A percentile compares a stretch with the other conserved stretches of the same genome.
These are phyloP conservation scores for Apostichopus leukothele DNA, from an alignment of 53 echinoderm and acorn worm species.

Conservation along the genomic window DNA sequence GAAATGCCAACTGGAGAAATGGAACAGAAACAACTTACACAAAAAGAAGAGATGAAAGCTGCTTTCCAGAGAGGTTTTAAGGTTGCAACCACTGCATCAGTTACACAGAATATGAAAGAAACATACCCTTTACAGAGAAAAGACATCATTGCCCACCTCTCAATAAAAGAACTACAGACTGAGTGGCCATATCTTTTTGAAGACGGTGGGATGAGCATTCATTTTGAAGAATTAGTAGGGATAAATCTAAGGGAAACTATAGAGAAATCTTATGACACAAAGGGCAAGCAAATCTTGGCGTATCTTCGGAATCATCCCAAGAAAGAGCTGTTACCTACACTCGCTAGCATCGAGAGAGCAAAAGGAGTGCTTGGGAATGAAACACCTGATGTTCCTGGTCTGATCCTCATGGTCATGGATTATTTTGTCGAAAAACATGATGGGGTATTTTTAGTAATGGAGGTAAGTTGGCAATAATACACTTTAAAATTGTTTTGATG, in stretches of 20 bases:
- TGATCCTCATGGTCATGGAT: too few species aligned
- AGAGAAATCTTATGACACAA: background rate
- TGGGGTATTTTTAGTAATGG: too few species aligned
- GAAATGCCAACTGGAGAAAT: too few species aligned
- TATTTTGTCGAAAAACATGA: too few species aligned
- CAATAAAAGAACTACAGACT: background rate
- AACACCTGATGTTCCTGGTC: background rate
- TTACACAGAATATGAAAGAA: too few species aligned
- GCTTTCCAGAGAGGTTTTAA: background rate
- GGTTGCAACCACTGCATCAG: background rate
- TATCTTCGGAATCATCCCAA: background rate
- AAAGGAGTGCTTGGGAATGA: slow-evolving; percentile 9
- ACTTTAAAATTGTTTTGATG: too few species aligned
- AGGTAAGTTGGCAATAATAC: too few species aligned
- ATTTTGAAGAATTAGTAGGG: slow-evolving; percentile 16
- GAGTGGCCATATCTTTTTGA: background rate
- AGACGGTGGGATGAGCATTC: background rate
- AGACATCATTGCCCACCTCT: background rate
- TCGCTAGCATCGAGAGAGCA: background rate
- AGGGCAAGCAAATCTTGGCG: background rate
- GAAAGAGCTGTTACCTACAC: background rate
- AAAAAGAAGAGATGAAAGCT: background rate
- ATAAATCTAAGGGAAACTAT: background rate
- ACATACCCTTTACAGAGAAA: background rate
- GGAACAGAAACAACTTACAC: slow-evolving; percentile 11